phyloP scores from a whole-genome alignment of 2,888 invertebrate species.

The Rhyacophila evoluta region DNA sequence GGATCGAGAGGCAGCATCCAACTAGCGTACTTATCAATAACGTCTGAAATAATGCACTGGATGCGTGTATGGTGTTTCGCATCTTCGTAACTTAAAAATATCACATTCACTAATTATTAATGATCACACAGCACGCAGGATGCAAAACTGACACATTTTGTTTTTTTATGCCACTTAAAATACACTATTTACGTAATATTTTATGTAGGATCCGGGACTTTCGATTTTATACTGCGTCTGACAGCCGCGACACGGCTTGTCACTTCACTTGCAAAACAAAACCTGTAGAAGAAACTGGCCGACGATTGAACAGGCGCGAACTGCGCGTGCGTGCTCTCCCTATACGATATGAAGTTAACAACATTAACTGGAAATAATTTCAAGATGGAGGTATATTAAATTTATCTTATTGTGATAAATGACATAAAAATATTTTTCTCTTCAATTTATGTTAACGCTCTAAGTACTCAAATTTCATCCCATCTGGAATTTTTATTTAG shows the following conservation, averaged over 20 bases:
- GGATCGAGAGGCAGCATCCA: background rate
- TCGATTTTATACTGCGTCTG: constrained; percentile 17
- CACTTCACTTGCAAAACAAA: constrained; percentile 40
- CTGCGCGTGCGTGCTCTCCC: constrained; percentile 8
- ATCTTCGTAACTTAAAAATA: constrained; percentile 43
- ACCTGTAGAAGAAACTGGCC: constrained; percentile 26
- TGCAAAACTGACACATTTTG: constrained; percentile 23
- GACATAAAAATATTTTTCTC: too few relatives aligned
- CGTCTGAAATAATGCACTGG: constrained; percentile 32
- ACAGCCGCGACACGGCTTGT: constrained; percentile 31
- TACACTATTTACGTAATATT: constrained; percentile 35
- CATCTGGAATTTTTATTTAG: too few relatives aligned
- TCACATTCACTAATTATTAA: constrained; percentile 31
- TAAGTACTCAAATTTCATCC: too few relatives aligned
- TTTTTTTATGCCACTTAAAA: constrained; percentile 23
- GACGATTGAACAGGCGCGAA: background rate
- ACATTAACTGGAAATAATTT: too few relatives aligned
- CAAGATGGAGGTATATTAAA: too few relatives aligned
- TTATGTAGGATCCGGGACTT: constrained; percentile 33
- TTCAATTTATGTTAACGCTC: too few relatives aligned
- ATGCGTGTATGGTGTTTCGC: constrained; percentile 40
- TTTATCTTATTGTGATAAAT: too few relatives aligned
- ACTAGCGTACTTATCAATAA: constrained; percentile 1
- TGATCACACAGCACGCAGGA: constrained; percentile 27
- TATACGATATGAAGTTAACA: background rate